Conservation (phyloP, 2,888 invertebrate species). For the Andrena praecox region DNA sequence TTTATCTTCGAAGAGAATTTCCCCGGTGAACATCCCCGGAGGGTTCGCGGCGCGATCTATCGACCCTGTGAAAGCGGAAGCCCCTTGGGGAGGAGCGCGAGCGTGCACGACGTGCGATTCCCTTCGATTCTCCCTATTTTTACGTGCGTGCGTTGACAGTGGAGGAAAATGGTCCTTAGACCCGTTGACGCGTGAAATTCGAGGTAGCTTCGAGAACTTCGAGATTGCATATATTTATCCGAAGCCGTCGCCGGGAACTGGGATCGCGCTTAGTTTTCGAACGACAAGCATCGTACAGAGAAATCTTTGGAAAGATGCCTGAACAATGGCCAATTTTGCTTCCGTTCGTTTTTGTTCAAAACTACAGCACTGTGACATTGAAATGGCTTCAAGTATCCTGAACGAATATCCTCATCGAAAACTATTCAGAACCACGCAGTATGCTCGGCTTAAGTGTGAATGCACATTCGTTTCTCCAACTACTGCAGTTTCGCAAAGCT, state of each 20-base stretch:
- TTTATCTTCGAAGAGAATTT: constrained; percentile 62
- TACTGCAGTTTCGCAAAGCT: too few relatives aligned
- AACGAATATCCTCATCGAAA: too few relatives aligned
- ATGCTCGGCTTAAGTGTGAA: too few relatives aligned
- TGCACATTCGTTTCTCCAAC: too few relatives aligned
- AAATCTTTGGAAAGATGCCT: constrained; percentile 9
- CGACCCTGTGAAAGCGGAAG: constrained; percentile 56
- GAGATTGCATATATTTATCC: neutral
- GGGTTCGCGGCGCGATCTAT: constrained; percentile 56
- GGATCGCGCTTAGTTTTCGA: constrained; percentile 31
- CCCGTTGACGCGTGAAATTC: constrained; percentile 41
- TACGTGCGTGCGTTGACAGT: constrained; percentile 37
- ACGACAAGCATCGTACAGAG: constrained; percentile 7
- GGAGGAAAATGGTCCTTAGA: neutral
- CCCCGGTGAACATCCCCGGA: constrained; percentile 38
- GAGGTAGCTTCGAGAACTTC: constrained; percentile 5
- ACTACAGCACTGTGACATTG: too few relatives aligned
- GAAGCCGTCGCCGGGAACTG: constrained; percentile 13
- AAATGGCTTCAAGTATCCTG: too few relatives aligned
- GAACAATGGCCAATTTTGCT: neutral
- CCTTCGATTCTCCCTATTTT: constrained; percentile 40
- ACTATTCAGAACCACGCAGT: too few relatives aligned
- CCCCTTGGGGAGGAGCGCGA: constrained; percentile 36
- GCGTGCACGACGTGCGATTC: constrained; percentile 47
- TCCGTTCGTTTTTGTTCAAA: neutral